Evolutionary conservation across 2,797 vertebrate species (phyloP).

Genomic region (Epinephelus awoara): DNA sequence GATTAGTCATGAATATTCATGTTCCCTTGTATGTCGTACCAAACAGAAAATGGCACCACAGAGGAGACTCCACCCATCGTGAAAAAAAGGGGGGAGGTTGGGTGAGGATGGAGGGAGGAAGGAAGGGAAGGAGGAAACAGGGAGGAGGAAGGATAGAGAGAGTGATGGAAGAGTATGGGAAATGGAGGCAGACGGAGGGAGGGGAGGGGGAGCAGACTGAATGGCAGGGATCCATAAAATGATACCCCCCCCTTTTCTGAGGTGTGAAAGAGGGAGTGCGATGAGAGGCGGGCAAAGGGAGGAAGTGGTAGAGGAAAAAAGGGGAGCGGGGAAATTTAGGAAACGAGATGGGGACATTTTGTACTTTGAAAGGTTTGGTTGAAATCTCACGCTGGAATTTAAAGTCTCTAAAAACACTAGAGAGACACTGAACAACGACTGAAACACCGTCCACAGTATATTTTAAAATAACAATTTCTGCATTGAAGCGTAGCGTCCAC

Average conservation of each 20-base stretch:
- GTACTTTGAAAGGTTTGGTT: conserved; percentile 19
- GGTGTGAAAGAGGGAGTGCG: conserved; percentile 63
- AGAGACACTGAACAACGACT: background rate
- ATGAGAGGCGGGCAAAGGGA: conserved; percentile 37
- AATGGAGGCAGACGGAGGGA: conserved; percentile 54
- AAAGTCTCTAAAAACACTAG: background rate
- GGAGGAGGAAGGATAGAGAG: conserved; percentile 36
- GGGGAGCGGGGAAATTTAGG: conserved; percentile 11
- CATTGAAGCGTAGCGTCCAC: too few relatives aligned
- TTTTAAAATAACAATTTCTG: too few relatives aligned
- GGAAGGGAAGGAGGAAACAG: conserved; percentile 40
- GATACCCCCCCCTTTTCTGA: conserved; percentile 57
- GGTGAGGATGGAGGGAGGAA: conserved; percentile 23
- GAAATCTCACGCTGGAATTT: background rate
- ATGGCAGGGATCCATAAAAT: conserved; percentile 77
- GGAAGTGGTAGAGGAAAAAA: conserved; percentile 5
- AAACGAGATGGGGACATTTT: conserved; percentile 41
- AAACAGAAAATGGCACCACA: conserved; percentile 83
- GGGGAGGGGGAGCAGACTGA: conserved; percentile 61
- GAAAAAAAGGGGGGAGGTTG: conserved; percentile 31
- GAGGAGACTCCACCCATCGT: conserved; percentile 79
- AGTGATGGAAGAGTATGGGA: conserved; percentile 54
- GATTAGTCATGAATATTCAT: conserved; percentile 89
- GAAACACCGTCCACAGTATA: too few relatives aligned
- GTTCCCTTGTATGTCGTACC: conserved; percentile 79